A percentile compares a stretch with the other conserved stretches of the same genome.
Evolutionary conservation across 37 sponge, comb jelly and placozoan genomes (phyloP).

Genomic region (Ianthella basta): DNA sequence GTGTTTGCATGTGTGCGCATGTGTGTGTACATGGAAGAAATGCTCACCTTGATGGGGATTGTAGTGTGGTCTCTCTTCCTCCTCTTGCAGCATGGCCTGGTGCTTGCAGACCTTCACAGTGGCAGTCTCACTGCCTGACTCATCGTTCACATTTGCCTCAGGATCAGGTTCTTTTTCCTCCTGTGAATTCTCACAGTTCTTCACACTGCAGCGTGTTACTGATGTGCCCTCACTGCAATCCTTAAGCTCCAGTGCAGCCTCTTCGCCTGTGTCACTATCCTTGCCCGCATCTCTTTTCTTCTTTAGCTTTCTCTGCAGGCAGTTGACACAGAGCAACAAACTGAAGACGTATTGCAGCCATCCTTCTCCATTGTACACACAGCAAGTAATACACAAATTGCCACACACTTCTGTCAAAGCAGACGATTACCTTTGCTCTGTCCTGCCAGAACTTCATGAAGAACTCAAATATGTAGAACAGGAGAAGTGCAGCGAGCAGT

Average conservation of each 20-base stretch:
- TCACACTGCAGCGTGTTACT: too few relatives aligned
- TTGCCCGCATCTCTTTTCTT: background rate
- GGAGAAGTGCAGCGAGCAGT: constrained; percentile 46
- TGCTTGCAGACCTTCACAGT: too few relatives aligned
- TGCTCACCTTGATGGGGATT: background rate
- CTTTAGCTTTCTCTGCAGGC: background rate
- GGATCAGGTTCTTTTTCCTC: background rate
- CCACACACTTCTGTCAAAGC: background rate
- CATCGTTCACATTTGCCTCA: background rate
- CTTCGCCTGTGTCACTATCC: background rate
- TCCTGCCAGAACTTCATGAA: constrained; percentile 40
- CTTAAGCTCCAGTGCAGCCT: too few relatives aligned
- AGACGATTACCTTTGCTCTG: background rate
- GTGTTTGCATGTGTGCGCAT: background rate
- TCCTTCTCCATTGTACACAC: too few relatives aligned
- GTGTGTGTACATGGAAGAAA: background rate
- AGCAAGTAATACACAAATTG: background rate
- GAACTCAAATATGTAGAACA: constrained; percentile 77
- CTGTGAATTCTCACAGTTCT: too few relatives aligned
- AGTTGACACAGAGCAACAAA: background rate
- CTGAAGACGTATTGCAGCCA: too few relatives aligned
- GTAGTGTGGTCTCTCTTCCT: too few relatives aligned
- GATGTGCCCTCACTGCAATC: too few relatives aligned
- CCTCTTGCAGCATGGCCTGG: too few relatives aligned
- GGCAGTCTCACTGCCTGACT: background rate